Base-by-base conservation (phyloP, 2,113 vertebrate species). In the Mus musculus region DNA sequence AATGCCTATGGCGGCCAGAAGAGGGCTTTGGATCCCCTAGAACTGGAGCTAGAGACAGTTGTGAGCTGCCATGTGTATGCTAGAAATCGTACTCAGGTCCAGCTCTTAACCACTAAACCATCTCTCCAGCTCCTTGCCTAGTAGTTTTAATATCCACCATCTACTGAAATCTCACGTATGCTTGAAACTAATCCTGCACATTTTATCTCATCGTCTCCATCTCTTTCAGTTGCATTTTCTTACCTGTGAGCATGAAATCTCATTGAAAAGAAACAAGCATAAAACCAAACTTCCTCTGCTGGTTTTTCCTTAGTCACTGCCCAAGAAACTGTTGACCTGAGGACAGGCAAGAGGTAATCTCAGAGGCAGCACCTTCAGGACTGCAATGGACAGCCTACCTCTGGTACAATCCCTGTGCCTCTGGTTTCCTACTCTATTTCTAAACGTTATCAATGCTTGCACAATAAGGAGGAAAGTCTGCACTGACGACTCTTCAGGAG, bases 171-270 rank as follows among this genome's bases (percentile, higher is more conserved):
- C 30, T 80, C 33, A 86, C 2, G 16, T 24, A 73, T 39, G 28
- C 36, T 1, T 67, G 33, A 8, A 7, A 84, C 61, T 88, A 0
- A 52, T 69, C 88, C 20, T 94, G 22, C 0, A 46, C 1, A 63
- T 95, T 89, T 49, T 95, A 16, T 88, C 95, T 14, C 52, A 12
- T 90, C n/a, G 14, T 89, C 90, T 65, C 67, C 52, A 22, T 82
- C 80, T 14, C 73, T 94, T 90, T 69, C 73, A 54, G 76, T 26
- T n/a, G 0, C 36, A 36, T 82, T 73, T 94, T 89, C 69, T 88
- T 86, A 86, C 42, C 24, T 78, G 28, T 9, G 5, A 73, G 12
- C 14, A 0, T 42, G 42, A 90, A 16, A 71, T 56, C 52, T 81
- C 56, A 52, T 75, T 80, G 19, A 52, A 87, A 87, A 69, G 30